Base-by-base conservation (phyloP, 2,797 vertebrate species). In the Bryconaethiops microstoma region DNA sequence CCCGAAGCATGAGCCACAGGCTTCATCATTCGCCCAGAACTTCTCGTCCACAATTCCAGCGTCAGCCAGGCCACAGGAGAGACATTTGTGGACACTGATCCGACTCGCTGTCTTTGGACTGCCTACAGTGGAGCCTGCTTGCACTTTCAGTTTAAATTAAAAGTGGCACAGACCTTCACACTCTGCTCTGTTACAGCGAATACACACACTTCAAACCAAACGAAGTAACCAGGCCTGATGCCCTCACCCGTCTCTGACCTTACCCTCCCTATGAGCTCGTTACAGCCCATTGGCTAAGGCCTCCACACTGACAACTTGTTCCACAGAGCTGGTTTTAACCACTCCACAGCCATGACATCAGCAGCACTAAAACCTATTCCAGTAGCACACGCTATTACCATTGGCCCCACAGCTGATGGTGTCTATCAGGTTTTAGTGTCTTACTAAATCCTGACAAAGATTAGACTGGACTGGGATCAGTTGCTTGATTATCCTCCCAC, bases 331-430 rank as follows among this genome's bases (percentile, higher is more conserved):
- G 63, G 69, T 65, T 71, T 78, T 52, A 80, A 35, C 63, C 69
- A 35, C 68, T 23, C 42, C 35, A 78, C 78, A 72, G 57, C 59
- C 50, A 71, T 67, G 67, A 83, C 72, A 65, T 72, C 74, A 83
- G 21, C 10, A n/a, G 7, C 10, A 42, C 70, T 70, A 74, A 82
- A 82, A 68, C 8, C 42, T 35, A 78, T 77, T 65, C 50, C 81
- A 74, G 69, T 42, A 35, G 23, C 17, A 59, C 19, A 71, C 64
- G 21, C 62, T 35, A 6, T 10, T 19, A 59, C 68, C 62, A 77
- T 40, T 73, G 73, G 21, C 59, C 16, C 57, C 12, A 16, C 70
- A 65, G 71, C 14, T 63, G 25, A 63, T 35, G 21, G 6, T 25
- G 45, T 52, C 45, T 16, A 40, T 29, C 25, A 52, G 45, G 1